These are phyloP conservation scores for Ceratina australensis DNA, from an alignment of 1,140 invertebrate genomes.

Conservation along the genomic window DNA sequence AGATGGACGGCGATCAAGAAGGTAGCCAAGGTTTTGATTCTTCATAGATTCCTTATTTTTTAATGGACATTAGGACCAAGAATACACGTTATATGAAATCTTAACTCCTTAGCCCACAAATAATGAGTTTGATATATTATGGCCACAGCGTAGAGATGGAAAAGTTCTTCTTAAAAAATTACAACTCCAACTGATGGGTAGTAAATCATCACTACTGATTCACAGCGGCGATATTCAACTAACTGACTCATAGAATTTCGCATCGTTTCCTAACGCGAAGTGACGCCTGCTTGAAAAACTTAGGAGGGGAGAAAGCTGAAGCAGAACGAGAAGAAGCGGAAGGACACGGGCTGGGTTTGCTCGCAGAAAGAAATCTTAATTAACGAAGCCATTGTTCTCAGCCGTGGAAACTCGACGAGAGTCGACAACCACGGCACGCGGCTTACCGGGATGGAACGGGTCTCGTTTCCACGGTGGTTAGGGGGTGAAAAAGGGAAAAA, in stretches of 20 bases:
- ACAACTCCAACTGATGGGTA: too few relatives aligned
- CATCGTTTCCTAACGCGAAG: background rate
- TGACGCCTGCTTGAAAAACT: background rate
- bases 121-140: too few relatives aligned
- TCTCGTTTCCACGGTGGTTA: conserved; percentile 45
- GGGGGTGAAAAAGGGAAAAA: conserved; percentile 52
- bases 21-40: background rate
- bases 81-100: too few relatives aligned
- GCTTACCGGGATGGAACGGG: conserved; percentile 37
- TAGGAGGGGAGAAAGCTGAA: background rate
- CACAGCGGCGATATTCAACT: too few relatives aligned
- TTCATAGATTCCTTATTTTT: too few relatives aligned
- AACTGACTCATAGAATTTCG: background rate
- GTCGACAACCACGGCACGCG: conserved; percentile 50
- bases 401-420: conserved; percentile 69
- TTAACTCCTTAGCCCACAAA: too few relatives aligned
- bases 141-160: too few relatives aligned
- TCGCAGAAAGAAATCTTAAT: conserved; percentile 76
- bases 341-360: conserved; percentile 10
- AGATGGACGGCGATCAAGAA: background rate
- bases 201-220: too few relatives aligned
- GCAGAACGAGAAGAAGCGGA: conserved; percentile 12
- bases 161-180: too few relatives aligned
- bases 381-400: conserved; percentile 76
- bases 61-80: too few relatives aligned